Evolutionary conservation across 2,888 invertebrate species (phyloP).

Genomic region (Chrysodeixis includens): DNA sequence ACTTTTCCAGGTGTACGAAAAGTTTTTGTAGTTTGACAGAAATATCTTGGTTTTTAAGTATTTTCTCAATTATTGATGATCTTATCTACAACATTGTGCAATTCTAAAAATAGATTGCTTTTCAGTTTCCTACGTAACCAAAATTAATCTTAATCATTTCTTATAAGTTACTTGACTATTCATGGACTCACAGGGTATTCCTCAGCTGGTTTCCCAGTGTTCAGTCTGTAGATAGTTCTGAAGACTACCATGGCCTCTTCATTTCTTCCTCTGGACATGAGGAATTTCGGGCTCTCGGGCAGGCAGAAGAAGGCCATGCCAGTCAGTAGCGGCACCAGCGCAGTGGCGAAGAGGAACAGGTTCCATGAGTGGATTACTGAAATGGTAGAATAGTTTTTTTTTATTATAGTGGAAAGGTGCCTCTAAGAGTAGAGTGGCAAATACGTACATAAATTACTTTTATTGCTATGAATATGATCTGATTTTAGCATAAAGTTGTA

Average conservation of each 20-base stretch:
- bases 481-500: no score
- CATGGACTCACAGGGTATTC: constrained; percentile 91
- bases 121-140: no score
- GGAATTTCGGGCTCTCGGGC: constrained; percentile 94
- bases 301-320: constrained; percentile 89
- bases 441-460: no score
- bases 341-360: constrained; percentile 88
- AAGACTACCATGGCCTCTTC: constrained; percentile 91
- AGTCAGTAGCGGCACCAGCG: constrained; percentile 91
- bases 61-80: no score
- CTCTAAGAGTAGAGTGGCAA: no score
- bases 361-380: constrained; percentile 91
- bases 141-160: no score
- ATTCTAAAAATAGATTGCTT: no score
- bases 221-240: constrained; percentile 90
- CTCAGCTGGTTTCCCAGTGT: constrained; percentile 90
- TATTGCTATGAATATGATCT: no score
- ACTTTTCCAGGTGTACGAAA: no score
- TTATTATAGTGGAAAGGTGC: neutral
- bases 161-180: neutral
- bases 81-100: no score
- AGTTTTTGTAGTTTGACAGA: no score
- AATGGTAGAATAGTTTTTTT: neutral
- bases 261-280: constrained; percentile 91
- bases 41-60: no score